Conservation (phyloP, 2,113 vertebrate species). For the Electrona antarctica region DNA sequence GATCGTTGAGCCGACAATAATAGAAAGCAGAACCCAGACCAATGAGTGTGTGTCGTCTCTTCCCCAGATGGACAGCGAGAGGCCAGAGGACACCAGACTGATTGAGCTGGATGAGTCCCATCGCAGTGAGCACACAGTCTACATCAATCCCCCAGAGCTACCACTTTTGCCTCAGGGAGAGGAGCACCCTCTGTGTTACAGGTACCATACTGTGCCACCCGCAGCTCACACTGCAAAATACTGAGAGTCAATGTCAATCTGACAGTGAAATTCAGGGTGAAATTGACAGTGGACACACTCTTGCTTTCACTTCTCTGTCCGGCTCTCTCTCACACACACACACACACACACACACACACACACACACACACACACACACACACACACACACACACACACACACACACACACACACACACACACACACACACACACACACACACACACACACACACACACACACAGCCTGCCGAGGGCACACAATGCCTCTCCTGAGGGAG, state of each 20-base stretch:
- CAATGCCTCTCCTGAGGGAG: constrained; percentile 24
- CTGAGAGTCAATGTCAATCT: no score
- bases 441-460: constrained; percentile 9
- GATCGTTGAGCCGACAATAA: not conserved
- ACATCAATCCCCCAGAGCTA: constrained; percentile 95
- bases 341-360: not conserved
- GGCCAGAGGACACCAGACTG: constrained; percentile 86
- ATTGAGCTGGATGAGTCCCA: constrained; percentile 97
- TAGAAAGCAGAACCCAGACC: not conserved
- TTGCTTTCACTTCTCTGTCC: constrained; percentile 8
- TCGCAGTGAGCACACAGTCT: constrained; percentile 96
- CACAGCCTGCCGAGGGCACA: not conserved
- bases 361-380: constrained; percentile 2
- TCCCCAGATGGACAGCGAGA: constrained; percentile 89
- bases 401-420: constrained; percentile 4
- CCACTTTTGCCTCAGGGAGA: constrained; percentile 90
- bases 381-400: constrained; percentile 3
- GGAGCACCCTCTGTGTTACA: constrained; percentile 91
- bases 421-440: not conserved
- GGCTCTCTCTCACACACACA: not conserved
- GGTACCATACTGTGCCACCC: constrained; percentile 76
- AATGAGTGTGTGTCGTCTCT: constrained; percentile 37
- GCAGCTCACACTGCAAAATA: not conserved
- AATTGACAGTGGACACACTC: not conserved
- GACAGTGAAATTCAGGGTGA: no score